These are phyloP conservation scores for Sebastes baramenuke DNA, from an alignment of 2,797 vertebrate genomes.

Conservation along the genomic window DNA sequence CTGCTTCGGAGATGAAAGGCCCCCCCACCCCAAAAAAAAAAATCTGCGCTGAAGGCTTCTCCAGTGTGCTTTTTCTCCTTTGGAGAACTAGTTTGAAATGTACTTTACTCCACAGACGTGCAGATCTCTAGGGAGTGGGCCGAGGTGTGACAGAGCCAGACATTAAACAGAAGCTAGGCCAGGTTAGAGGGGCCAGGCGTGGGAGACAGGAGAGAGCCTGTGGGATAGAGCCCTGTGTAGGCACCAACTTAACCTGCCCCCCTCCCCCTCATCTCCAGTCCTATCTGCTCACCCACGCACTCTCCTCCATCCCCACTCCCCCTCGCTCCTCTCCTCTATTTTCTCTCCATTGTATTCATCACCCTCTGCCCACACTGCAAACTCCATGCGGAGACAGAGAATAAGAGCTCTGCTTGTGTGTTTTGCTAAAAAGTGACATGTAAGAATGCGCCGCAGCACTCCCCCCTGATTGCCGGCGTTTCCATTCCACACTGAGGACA, in stretches of 20 bases:
- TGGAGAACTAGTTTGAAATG: slow-evolving; percentile 64
- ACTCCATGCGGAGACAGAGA: slow-evolving; percentile 71
- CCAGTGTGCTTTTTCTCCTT: slow-evolving; percentile 31
- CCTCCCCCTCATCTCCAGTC: slow-evolving; percentile 69
- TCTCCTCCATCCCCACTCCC: slow-evolving; percentile 72
- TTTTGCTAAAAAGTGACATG: slow-evolving; percentile 77
- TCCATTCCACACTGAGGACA: slow-evolving; percentile 67
- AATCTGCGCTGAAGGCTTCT: slow-evolving; percentile 46
- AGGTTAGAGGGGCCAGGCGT: slow-evolving; percentile 78
- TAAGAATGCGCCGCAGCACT: slow-evolving; percentile 72
- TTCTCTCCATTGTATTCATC: slow-evolving; percentile 78
- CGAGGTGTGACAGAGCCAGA: slow-evolving; percentile 79
- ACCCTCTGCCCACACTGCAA: slow-evolving; percentile 80
- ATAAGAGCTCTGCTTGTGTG: slow-evolving; percentile 63
- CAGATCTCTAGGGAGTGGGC: slow-evolving; percentile 72
- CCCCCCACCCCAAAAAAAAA: neutral
- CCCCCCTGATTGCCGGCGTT: slow-evolving; percentile 55
- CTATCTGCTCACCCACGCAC: slow-evolving; percentile 79
- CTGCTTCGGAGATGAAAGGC: slow-evolving; percentile 44
- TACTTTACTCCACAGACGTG: slow-evolving; percentile 65
- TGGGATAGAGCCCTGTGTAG: slow-evolving; percentile 79
- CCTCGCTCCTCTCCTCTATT: slow-evolving; percentile 70
- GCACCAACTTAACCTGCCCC: slow-evolving; percentile 77
- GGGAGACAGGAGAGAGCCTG: slow-evolving; percentile 79
- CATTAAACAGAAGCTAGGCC: slow-evolving; percentile 77